Base-by-base conservation (phyloP, 2,888 invertebrate species). In the Drosophila melanosoma region DNA sequence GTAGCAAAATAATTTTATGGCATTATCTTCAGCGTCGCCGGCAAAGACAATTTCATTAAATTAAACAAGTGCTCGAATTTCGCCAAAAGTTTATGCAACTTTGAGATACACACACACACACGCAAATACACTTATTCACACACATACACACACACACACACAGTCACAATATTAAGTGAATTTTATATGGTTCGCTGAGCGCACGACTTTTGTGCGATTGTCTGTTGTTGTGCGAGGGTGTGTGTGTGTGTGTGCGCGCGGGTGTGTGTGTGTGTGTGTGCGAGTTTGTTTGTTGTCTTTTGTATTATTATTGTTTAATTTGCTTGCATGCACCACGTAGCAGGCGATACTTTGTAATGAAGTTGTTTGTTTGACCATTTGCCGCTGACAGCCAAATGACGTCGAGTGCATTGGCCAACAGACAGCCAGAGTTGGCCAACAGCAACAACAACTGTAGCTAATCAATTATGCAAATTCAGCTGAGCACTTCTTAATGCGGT, bases 281-380 rank as follows among this genome's bases (percentile, higher is more conserved):
- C 7, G 20, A 15, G 12, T 20, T 7, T 15, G 12, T 20, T 35
- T 59, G 15, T 48, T 23, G 33, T 71, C 75, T 76, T 67, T 76
- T 76, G 70, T 69, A 73, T 79, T 82, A 87, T 85, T 82, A 85
- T 89, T 77, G 80, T 87, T 87, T 84, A 84, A 85, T 89, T 85
- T 87, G 89, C 74, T 69, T 52, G 73, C 69, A 36, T 72, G 58
- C 67, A 36, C 29, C 59, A 60, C 66, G 69, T 26, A 29, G 8
- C 53, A 17, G 23, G 17, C 35, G 15, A 15, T 74, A 74, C 69
- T 76, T 66, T 81, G 70, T 72, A 76, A 89, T 87, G 69, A 76
- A 77, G 67, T 72, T 74, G 69, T 76, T 87, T 89, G 76, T 59
- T 65, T 59, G 75, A 60, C 52, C 66, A 64, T 68, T 64, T 72